Evolutionary conservation across 2,797 vertebrate species (phyloP).

Genomic region (Liparis tanakae): DNA sequence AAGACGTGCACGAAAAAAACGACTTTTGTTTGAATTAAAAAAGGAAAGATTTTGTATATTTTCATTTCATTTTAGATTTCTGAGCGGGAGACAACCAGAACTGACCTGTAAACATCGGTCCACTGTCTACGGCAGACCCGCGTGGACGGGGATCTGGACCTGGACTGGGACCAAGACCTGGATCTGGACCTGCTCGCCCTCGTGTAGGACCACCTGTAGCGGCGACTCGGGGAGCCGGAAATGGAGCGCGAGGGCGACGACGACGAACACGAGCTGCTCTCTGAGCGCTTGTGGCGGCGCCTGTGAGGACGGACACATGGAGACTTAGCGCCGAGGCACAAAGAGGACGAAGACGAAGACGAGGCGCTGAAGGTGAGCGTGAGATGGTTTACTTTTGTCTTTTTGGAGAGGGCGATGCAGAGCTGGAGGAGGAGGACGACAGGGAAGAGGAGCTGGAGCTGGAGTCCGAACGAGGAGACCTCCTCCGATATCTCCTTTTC

Average conservation of each 20-base stretch:
- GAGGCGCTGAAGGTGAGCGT: rapidly evolving
- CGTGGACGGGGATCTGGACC: slow-evolving; percentile 68
- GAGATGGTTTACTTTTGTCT: slow-evolving; percentile 84
- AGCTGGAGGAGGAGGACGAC: slow-evolving; percentile 77
- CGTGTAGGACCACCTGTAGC: slow-evolving; percentile 65
- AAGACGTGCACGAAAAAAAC: neutral
- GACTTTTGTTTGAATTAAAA: neutral
- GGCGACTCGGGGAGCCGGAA: slow-evolving; percentile 76
- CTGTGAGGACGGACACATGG: slow-evolving; percentile 57
- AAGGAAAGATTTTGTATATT: neutral
- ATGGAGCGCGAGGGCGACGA: slow-evolving; percentile 81
- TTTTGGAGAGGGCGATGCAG: slow-evolving; percentile 86
- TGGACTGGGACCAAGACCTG: slow-evolving; percentile 67
- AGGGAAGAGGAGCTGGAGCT: slow-evolving; percentile 66
- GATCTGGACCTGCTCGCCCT: slow-evolving; percentile 70
- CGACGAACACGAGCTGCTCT: slow-evolving; percentile 80
- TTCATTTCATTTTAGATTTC: neutral
- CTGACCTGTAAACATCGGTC: slow-evolving; percentile 83
- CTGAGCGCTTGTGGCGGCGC: slow-evolving; percentile 74
- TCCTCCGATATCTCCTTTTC: slow-evolving; percentile 79
- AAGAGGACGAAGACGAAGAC: neutral
- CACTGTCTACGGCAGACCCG: slow-evolving; percentile 53
- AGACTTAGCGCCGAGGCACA: slow-evolving; percentile 1
- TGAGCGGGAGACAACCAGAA: neutral
- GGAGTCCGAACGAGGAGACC: slow-evolving; percentile 82